Conservation (phyloP, 2,888 invertebrate genomes). For the Flexamia atlantica region DNA sequence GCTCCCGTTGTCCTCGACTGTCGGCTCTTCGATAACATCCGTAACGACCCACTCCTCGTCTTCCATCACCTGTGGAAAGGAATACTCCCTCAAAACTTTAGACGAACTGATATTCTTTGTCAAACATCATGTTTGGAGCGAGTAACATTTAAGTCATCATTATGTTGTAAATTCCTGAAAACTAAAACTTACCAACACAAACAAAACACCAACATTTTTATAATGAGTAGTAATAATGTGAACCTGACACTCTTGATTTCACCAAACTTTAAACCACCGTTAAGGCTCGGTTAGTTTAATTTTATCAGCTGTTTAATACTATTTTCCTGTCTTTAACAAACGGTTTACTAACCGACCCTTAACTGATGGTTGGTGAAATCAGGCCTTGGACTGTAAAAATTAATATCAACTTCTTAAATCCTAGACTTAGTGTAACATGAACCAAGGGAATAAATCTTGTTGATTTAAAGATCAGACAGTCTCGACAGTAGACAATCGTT, state of each 20-base stretch:
- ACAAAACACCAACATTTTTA: neutral
- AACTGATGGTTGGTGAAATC: too few species aligned
- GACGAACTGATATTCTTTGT: constrained; percentile 49
- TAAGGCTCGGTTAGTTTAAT: too few species aligned
- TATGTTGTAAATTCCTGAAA: neutral
- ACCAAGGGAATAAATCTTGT: too few species aligned
- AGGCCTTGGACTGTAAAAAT: too few species aligned
- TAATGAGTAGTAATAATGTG: neutral
- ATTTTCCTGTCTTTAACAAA: too few species aligned
- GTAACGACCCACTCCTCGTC: constrained; percentile 46
- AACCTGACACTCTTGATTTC: too few species aligned
- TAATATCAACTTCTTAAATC: neutral
- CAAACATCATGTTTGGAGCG: constrained; percentile 28
- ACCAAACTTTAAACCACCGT: too few species aligned
- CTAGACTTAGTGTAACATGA: neutral
- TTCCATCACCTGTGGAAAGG: constrained; percentile 46
- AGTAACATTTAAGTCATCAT: neutral
- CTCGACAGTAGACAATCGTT: too few species aligned
- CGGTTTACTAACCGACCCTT: too few species aligned
- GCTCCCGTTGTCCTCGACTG: constrained; percentile 13
- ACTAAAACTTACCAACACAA: neutral
- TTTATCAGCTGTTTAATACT: too few species aligned
- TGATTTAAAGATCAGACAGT: too few species aligned
- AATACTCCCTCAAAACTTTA: constrained; percentile 56
- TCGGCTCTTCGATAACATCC: constrained; percentile 42